phyloP scores from a whole-genome alignment of 2,797 vertebrate species.

The Argentina silus region DNA sequence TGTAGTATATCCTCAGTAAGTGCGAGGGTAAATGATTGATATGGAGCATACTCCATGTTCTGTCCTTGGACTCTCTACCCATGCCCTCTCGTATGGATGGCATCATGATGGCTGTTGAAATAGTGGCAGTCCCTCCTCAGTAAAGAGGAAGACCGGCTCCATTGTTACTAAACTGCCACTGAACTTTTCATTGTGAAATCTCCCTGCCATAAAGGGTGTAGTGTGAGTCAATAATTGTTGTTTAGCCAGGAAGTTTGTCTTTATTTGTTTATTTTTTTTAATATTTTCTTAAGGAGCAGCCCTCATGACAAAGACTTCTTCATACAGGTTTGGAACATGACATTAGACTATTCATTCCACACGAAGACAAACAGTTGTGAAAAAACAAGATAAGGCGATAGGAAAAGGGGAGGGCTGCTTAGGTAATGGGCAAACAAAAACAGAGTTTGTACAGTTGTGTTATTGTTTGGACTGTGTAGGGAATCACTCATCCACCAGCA shows the following conservation, averaged over 20 bases:
- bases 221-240: slow-evolving; percentile 68
- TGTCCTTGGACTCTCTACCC: slow-evolving; percentile 42
- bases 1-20: not conserved
- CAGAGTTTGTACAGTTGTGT: slow-evolving; percentile 80
- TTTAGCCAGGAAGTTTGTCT: slow-evolving; percentile 77
- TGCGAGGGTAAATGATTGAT: not conserved
- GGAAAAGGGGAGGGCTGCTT: slow-evolving; percentile 63
- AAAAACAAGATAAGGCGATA: slow-evolving; percentile 82
- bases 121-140: slow-evolving; percentile 39
- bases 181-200: slow-evolving; percentile 63
- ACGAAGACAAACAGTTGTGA: slow-evolving; percentile 81
- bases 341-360: slow-evolving; percentile 75
- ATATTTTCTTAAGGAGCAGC: slow-evolving; percentile 81
- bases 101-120: slow-evolving; percentile 41
- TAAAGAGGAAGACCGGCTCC: slow-evolving; percentile 45
- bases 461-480: slow-evolving; percentile 83
- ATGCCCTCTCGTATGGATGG: not conserved
- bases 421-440: slow-evolving; percentile 84
- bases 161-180: slow-evolving; percentile 61
- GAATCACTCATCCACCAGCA: slow-evolving; percentile 71
- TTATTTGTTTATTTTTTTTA: slow-evolving; percentile 77
- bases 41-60: not conserved
- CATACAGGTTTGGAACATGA: slow-evolving; percentile 68
- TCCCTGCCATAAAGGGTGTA: slow-evolving; percentile 36
- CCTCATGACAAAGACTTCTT: slow-evolving; percentile 70